phyloP scores from a whole-genome alignment of 30 jellyfish, hydroid and myxozoan species.

The Sanderia malayensis region DNA sequence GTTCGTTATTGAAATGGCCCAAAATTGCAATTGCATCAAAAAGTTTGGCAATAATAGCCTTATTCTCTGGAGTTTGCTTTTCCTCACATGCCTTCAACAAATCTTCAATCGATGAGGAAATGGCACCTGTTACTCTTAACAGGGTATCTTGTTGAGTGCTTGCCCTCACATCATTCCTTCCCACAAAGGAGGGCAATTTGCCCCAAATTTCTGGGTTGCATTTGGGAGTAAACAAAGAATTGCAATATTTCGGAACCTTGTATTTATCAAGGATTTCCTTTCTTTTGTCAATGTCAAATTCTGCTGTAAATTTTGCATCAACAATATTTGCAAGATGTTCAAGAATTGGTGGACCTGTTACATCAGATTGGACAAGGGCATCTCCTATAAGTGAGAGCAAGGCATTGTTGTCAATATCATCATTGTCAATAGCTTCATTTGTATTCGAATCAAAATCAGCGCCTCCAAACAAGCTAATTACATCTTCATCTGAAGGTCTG shows the following conservation, averaged over 20 bases:
- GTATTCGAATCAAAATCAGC: too few relatives aligned
- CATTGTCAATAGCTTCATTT: too few relatives aligned
- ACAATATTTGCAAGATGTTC: background rate
- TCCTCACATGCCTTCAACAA: background rate
- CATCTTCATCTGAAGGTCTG: too few relatives aligned
- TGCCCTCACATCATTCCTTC: constrained; percentile 8
- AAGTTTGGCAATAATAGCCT: background rate
- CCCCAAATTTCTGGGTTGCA: constrained; percentile 53
- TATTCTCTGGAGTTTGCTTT: background rate
- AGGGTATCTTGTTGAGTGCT: constrained; percentile 9
- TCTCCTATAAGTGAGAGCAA: too few relatives aligned
- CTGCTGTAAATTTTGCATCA: constrained; percentile 22
- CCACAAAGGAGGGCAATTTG: constrained; percentile 8
- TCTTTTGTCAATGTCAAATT: constrained; percentile 23
- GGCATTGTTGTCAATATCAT: too few relatives aligned
- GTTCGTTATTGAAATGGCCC: constrained; percentile 1
- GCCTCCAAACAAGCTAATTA: too few relatives aligned
- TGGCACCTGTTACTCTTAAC: background rate
- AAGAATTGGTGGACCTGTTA: background rate
- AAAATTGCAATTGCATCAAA: background rate
- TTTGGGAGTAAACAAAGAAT: constrained; percentile 8
- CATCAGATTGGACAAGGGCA: too few relatives aligned
- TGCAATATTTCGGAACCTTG: constrained; percentile 16
- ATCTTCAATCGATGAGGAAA: too few relatives aligned
- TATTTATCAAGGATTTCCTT: constrained; percentile 28